phyloP scores from a whole-genome alignment of 2,797 vertebrate species.

The Lacerta viridis region DNA sequence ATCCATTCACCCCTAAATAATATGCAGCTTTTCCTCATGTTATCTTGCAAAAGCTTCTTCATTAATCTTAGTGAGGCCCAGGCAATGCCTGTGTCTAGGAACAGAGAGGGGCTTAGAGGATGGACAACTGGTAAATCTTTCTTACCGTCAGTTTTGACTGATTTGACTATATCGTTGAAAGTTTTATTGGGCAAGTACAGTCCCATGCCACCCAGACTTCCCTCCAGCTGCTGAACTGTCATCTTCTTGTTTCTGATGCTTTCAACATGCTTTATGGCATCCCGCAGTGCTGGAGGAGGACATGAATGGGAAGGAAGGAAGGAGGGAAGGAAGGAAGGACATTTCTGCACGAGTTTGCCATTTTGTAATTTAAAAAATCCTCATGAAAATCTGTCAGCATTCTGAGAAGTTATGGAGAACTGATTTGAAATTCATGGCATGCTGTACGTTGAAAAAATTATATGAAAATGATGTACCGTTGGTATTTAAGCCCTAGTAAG shows the following conservation, averaged over 20 bases:
- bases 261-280: conserved; percentile 14
- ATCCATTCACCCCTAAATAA: not conserved
- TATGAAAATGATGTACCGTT: no score
- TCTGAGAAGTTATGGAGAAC: no score
- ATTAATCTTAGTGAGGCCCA: not conserved
- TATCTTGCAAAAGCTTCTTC: not conserved
- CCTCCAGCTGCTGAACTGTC: conserved; percentile 15
- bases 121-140: not conserved
- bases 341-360: no score
- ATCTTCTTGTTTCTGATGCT: conserved; percentile 33
- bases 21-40: not conserved
- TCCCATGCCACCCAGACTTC: conserved; percentile 31
- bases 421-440: no score
- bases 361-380: no score
- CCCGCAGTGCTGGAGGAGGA: conserved; percentile 27
- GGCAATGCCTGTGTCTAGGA: not conserved
- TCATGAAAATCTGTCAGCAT: no score
- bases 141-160: conserved; percentile 25
- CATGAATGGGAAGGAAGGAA: not conserved
- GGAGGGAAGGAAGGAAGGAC: no score
- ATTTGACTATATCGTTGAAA: conserved; percentile 13
- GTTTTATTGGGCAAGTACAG: conserved; percentile 10
- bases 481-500: no score
- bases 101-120: not conserved
- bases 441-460: no score